A percentile compares a stretch with the other conserved stretches of the same genome.
These are phyloP conservation scores for Megalopta genalis DNA, from an alignment of 1,140 invertebrate genomes.

Conservation along the genomic window DNA sequence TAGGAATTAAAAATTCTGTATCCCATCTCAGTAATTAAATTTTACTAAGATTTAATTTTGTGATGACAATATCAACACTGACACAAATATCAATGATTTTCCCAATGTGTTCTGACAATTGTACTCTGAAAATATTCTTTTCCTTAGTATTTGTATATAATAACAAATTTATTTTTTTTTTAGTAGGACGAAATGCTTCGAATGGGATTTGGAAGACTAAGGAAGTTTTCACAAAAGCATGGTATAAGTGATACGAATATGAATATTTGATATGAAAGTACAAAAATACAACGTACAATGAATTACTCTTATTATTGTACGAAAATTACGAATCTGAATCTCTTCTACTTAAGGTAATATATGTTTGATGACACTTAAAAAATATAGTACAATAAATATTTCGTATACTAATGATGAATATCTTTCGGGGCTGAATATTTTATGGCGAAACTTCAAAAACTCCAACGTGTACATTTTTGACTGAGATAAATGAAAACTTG, in stretches of 20 bases:
- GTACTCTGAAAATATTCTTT: neutral
- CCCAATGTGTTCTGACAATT: constrained; percentile 34
- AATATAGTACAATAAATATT: neutral
- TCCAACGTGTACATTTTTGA: constrained; percentile 61
- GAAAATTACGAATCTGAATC: neutral
- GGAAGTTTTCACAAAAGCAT: neutral
- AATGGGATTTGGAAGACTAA: neutral
- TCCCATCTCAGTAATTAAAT: neutral
- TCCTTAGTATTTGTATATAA: neutral
- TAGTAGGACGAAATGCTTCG: neutral
- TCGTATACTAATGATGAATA: constrained; percentile 58
- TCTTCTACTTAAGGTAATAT: constrained; percentile 3
- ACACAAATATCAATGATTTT: constrained; percentile 30
- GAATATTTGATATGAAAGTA: neutral
- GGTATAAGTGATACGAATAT: neutral
- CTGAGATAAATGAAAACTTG: constrained; percentile 23
- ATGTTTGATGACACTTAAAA: neutral
- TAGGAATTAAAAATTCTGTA: neutral
- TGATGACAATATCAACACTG: constrained; percentile 22
- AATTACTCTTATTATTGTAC: too few relatives aligned
- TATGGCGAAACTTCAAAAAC: constrained; percentile 45
- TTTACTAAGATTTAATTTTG: neutral
- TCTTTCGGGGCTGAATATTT: constrained; percentile 68
- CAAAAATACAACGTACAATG: neutral
- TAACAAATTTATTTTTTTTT: neutral